A percentile compares a stretch with the other conserved stretches of the same genome.
Evolutionary conservation across 1,140 invertebrate genomes (phyloP).

Genomic region (Diorhabda elongata): DNA sequence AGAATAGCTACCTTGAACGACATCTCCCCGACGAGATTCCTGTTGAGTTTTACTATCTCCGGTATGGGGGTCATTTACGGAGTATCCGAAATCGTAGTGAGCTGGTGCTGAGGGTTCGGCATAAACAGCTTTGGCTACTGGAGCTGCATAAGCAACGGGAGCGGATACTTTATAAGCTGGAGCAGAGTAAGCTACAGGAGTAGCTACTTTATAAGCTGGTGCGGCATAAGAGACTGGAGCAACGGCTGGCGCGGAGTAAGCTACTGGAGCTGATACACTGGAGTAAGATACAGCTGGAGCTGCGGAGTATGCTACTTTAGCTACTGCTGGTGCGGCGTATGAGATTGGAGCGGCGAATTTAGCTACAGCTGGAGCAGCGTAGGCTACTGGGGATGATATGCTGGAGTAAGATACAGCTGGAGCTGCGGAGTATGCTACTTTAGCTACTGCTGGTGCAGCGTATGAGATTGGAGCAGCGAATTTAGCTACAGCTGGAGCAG

Average conservation of each 20-base stretch:
- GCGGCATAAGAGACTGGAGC: slow-evolving; percentile 9
- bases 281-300: slow-evolving; percentile 16
- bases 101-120: slow-evolving; percentile 30
- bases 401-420: slow-evolving; percentile 8
- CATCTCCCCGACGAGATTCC: slow-evolving; percentile 35
- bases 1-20: slow-evolving; percentile 33
- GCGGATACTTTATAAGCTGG: slow-evolving; percentile 24
- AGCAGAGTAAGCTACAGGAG: slow-evolving; percentile 16
- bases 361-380: slow-evolving; percentile 14
- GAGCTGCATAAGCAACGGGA: slow-evolving; percentile 31
- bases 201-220: slow-evolving; percentile 21
- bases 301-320: slow-evolving; percentile 24
- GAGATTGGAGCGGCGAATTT: slow-evolving; percentile 26
- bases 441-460: background rate
- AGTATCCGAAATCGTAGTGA: slow-evolving; percentile 33
- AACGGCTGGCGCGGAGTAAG: slow-evolving; percentile 10
- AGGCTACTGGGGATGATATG: background rate
- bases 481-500: background rate
- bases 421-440: background rate
- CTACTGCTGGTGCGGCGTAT: slow-evolving; percentile 6
- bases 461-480: background rate
- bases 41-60: slow-evolving; percentile 40
- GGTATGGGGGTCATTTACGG: slow-evolving; percentile 50
- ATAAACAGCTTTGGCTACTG: slow-evolving; percentile 31
- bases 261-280: slow-evolving; percentile 17